phyloP scores from a whole-genome alignment of 2,888 invertebrate species.

The Habrosyne pyritoides region DNA sequence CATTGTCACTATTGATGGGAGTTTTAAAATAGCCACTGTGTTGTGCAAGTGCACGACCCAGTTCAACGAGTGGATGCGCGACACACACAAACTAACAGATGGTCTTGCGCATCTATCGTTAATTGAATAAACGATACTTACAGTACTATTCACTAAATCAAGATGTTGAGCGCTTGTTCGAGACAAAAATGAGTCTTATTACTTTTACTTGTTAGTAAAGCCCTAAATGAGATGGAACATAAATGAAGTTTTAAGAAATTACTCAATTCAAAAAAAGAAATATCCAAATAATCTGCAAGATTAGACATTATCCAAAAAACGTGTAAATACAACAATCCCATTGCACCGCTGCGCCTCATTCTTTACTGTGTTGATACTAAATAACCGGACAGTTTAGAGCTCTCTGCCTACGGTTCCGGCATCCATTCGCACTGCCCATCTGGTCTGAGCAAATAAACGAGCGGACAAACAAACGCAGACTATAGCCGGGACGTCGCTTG shows the following conservation, averaged over 20 bases:
- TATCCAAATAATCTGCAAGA: not conserved
- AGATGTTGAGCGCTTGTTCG: no score
- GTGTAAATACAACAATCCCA: no score
- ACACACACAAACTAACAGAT: not conserved
- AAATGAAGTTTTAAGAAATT: no score
- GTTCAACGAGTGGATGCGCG: conserved; percentile 13
- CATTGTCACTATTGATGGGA: not conserved
- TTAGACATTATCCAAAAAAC: no score
- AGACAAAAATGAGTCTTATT: no score
- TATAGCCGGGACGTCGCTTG: not conserved
- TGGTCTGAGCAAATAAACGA: not conserved
- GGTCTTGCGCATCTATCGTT: conserved; percentile 10
- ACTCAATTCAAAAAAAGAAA: no score
- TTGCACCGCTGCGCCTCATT: not conserved
- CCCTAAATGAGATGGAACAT: no score
- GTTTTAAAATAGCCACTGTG: conserved; percentile 5
- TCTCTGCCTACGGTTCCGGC: not conserved
- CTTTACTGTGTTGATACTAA: not conserved
- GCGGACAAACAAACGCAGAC: not conserved
- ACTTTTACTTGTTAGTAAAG: no score
- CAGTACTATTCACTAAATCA: not conserved
- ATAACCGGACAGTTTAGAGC: no score
- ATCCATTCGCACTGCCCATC: not conserved
- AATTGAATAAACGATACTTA: not conserved
- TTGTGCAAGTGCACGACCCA: conserved; percentile 31